phyloP scores from a whole-genome alignment of 2,797 vertebrate genomes.

The Delichon dasypus region DNA sequence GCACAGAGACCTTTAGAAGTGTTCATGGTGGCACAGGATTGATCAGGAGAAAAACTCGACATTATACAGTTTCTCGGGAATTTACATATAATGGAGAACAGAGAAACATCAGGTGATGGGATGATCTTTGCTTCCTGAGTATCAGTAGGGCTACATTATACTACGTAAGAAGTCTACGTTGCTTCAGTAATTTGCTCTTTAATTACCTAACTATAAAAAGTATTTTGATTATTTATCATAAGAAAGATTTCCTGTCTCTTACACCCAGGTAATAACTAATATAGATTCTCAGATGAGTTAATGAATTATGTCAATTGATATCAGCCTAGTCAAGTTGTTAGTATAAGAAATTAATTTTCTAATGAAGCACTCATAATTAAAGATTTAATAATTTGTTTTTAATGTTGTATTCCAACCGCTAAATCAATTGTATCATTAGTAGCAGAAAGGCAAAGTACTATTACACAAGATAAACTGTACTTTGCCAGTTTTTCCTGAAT shows the following conservation, averaged over 20 bases:
- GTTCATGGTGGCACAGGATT: not conserved
- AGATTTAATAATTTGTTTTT: constrained; percentile 56
- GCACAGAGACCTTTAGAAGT: not conserved
- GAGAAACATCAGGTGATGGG: not conserved
- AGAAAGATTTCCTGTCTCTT: constrained; percentile 27
- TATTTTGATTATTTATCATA: constrained; percentile 34
- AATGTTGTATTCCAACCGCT: constrained; percentile 5
- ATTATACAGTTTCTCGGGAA: not conserved
- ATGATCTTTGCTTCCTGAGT: not conserved
- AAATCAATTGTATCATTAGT: constrained; percentile 42
- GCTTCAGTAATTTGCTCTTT: constrained; percentile 40
- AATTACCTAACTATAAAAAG: constrained; percentile 60
- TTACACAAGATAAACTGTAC: not conserved
- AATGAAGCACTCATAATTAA: constrained; percentile 27
- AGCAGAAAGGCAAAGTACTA: not conserved
- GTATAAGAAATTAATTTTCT: constrained; percentile 55
- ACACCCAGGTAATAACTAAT: constrained; percentile 39
- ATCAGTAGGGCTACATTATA: not conserved
- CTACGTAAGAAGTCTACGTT: not conserved
- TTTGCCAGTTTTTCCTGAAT: not conserved
- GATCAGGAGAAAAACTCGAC: not conserved
- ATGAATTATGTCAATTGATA: constrained; percentile 50
- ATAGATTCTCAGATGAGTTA: constrained; percentile 18
- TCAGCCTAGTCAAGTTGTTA: constrained; percentile 23
- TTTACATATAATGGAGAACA: not conserved